These are phyloP conservation scores for Lagocephalus sceleratus DNA, from an alignment of 2,797 vertebrate species.

Conservation along the genomic window DNA sequence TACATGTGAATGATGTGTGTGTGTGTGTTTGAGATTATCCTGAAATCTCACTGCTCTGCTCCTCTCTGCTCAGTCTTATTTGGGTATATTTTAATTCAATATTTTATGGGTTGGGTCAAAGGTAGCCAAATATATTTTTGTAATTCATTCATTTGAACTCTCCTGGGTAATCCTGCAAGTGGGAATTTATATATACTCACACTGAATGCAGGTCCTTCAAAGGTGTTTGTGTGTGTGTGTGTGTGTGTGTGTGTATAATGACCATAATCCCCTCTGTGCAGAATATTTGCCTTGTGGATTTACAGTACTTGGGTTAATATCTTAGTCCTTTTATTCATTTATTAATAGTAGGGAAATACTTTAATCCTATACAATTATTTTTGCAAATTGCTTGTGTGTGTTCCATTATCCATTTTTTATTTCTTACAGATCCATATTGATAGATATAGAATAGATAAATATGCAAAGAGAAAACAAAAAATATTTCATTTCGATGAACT, in stretches of 20 bases:
- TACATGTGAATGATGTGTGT: slow-evolving; percentile 40
- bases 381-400: slow-evolving; percentile 44
- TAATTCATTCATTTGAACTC: slow-evolving; percentile 6
- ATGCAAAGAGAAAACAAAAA: too few species aligned
- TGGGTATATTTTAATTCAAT: slow-evolving; percentile 13
- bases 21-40: neutral
- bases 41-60: slow-evolving; percentile 18
- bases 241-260: slow-evolving; percentile 1
- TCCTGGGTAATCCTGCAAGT: slow-evolving; percentile 11
- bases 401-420: too few species aligned
- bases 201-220: too few species aligned
- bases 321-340: slow-evolving; percentile 13
- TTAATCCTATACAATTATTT: slow-evolving; percentile 42
- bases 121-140: slow-evolving; percentile 30
- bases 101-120: slow-evolving; percentile 14
- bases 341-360: slow-evolving; percentile 22
- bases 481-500: too few species aligned
- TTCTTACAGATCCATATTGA: too few species aligned
- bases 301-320: too few species aligned
- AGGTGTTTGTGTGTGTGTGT: too few species aligned
- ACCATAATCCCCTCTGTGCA: slow-evolving; percentile 24
- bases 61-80: slow-evolving; percentile 21
- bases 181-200: too few species aligned
- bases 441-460: slow-evolving; percentile 44
- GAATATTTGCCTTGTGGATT: slow-evolving; percentile 25